These are phyloP conservation scores for Eurystomus glaucurus DNA, from an alignment of 2,797 vertebrate genomes.

Conservation along the genomic window DNA sequence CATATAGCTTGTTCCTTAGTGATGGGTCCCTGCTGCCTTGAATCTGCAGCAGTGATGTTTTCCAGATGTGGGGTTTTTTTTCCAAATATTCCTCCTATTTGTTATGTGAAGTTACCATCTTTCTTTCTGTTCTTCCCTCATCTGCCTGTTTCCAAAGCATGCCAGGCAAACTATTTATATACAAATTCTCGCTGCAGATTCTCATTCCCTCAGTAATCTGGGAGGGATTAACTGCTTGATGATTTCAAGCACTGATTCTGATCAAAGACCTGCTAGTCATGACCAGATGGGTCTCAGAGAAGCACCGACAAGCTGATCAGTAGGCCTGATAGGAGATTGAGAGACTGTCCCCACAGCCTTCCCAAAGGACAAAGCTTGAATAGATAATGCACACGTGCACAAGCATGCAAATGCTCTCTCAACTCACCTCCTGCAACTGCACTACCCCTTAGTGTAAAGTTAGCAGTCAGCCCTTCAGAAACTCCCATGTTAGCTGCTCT, in stretches of 20 bases:
- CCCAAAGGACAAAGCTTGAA: constrained; percentile 1
- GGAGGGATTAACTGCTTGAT: constrained; percentile 55
- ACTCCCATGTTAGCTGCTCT: constrained; percentile 47
- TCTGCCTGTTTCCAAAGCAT: background rate
- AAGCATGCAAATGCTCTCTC: background rate
- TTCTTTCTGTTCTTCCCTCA: background rate
- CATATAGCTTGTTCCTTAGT: background rate
- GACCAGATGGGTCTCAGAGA: constrained; percentile 46
- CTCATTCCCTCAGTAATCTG: constrained; percentile 47
- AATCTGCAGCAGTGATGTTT: background rate
- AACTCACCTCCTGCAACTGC: background rate
- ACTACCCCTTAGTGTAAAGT: background rate
- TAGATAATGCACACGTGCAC: background rate
- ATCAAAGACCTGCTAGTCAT: constrained; percentile 47
- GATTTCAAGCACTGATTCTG: constrained; percentile 55
- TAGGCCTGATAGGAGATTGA: background rate
- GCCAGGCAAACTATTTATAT: background rate
- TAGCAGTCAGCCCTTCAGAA: background rate
- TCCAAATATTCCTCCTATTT: background rate
- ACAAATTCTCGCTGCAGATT: background rate
- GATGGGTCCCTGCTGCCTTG: background rate
- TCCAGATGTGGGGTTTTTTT: constrained; percentile 30
- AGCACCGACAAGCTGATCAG: background rate
- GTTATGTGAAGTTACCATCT: background rate
- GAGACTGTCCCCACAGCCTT: background rate